Conservation (phyloP, 2,113 vertebrate genomes). For the Lamprotornis superbus region DNA sequence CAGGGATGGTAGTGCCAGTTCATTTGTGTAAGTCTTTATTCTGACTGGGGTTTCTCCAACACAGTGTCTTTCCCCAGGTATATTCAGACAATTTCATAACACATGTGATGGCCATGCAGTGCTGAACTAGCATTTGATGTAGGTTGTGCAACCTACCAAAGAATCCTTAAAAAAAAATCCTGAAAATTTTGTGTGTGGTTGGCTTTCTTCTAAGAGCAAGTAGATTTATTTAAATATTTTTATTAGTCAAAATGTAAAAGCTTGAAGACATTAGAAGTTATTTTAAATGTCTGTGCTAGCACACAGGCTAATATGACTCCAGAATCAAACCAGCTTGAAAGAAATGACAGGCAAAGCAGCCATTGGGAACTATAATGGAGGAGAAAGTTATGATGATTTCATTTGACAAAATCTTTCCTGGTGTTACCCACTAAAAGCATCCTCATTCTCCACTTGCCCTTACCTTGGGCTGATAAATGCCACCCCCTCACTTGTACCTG, state of each 20-base stretch:
- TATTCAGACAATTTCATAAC: not conserved
- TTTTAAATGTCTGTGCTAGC: not conserved
- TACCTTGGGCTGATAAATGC: not conserved
- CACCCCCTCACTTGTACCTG: conserved; percentile 30
- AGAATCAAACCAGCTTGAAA: not conserved
- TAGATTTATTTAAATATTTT: not conserved
- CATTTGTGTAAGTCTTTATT: not conserved
- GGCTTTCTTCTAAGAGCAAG: not conserved
- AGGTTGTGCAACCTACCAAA: not conserved
- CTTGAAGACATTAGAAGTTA: not conserved
- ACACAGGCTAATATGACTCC: not conserved
- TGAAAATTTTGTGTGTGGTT: not conserved
- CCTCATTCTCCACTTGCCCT: not conserved
- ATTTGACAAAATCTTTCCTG: not conserved
- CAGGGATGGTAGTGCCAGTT: not conserved
- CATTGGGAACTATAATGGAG: not conserved
- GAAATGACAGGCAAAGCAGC: not conserved
- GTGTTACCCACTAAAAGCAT: not conserved
- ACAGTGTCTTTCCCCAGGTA: not conserved
- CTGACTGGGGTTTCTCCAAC: not conserved
- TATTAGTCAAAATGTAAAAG: not conserved
- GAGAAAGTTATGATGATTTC: not conserved
- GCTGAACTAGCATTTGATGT: not conserved
- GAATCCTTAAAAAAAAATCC: not conserved
- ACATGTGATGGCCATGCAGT: not conserved